Percentiles rank a stretch among this genome's conserved stretches.
These are phyloP conservation scores for Manis pentadactyla DNA, from an alignment of 2,797 vertebrate species.

Conservation along the genomic window DNA sequence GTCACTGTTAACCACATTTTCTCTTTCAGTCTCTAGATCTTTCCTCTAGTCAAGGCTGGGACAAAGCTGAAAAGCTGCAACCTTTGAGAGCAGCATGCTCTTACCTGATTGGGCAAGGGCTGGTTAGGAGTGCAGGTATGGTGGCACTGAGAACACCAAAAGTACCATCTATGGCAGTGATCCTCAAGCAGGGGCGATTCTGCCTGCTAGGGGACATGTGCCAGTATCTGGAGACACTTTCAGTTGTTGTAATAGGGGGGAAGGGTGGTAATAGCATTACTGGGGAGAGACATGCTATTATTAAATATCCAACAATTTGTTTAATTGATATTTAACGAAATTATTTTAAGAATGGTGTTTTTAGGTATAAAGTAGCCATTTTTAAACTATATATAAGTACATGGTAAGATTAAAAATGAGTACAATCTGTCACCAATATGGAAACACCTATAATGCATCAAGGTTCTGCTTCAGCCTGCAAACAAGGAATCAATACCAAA, in stretches of 20 bases:
- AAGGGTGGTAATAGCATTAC: neutral
- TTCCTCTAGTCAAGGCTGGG: neutral
- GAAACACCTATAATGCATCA: conserved; percentile 52
- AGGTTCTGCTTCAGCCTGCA: neutral
- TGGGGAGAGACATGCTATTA: neutral
- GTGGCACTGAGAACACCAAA: neutral
- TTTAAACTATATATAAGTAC: conserved; percentile 51
- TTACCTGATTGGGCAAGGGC: neutral
- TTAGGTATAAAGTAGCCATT: neutral
- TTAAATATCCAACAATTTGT: neutral
- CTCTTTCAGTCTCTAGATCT: neutral
- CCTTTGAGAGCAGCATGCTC: neutral
- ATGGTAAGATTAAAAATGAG: conserved; percentile 48
- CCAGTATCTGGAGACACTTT: neutral
- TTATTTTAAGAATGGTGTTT: neutral
- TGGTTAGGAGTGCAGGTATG: neutral
- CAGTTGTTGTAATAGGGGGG: neutral
- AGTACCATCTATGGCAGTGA: neutral
- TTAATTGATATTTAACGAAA: neutral
- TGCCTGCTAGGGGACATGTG: neutral
- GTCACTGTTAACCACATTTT: neutral
- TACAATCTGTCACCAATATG: conserved; percentile 5
- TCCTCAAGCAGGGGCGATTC: neutral
- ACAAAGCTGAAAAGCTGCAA: neutral
- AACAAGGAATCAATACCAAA: conserved; percentile 66